phyloP scores from a whole-genome alignment of 2,113 vertebrate genomes.

The Nestor notabilis region DNA sequence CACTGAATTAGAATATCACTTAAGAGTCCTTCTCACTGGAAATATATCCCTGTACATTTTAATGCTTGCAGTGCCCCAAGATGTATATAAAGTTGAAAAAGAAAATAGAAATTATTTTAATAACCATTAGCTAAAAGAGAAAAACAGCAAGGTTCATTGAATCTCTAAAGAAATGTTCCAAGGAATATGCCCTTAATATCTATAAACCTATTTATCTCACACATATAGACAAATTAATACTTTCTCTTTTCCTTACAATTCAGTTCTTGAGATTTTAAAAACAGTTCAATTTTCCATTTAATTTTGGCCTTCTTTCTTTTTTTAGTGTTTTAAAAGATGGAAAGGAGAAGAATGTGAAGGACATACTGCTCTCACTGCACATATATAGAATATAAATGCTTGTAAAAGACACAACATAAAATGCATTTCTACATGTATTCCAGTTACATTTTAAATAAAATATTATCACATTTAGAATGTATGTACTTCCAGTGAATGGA shows the following conservation, averaged over 20 bases:
- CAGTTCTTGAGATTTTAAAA: background rate
- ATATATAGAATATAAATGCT: background rate
- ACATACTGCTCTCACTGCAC: background rate
- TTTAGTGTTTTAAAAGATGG: background rate
- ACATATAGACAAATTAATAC: background rate
- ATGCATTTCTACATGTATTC: background rate
- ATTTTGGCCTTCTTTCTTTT: background rate
- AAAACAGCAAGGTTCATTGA: background rate
- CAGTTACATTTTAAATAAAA: background rate
- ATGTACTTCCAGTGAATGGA: background rate
- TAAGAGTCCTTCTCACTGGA: background rate
- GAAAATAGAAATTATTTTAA: background rate
- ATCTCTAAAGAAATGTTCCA: background rate
- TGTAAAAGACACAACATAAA: background rate
- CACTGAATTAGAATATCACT: background rate
- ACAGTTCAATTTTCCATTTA: background rate
- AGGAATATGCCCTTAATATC: background rate
- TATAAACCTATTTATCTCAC: background rate
- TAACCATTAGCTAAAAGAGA: background rate
- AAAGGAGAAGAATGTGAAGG: background rate
- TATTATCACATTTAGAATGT: background rate
- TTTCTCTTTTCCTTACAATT: background rate
- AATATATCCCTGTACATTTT: background rate
- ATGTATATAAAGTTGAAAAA: background rate
- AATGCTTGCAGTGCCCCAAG: background rate